Conservation (phyloP, 2,888 invertebrate species). For the Acleris cristana region DNA sequence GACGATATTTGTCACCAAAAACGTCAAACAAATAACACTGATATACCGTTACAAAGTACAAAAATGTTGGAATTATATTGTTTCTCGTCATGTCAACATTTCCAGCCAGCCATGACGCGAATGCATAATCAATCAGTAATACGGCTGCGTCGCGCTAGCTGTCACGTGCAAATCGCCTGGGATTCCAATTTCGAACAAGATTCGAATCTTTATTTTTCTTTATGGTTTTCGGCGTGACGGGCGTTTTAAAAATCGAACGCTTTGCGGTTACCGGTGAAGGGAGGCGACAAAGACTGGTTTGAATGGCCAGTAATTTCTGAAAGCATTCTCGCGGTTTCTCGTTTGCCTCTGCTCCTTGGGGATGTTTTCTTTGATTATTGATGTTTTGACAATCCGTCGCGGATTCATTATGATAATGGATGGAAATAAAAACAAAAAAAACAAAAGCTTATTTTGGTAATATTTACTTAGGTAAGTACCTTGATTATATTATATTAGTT, state of each 20-base stretch:
- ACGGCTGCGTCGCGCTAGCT: constrained; percentile 63
- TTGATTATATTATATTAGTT: too few species aligned
- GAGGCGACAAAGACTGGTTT: constrained; percentile 74
- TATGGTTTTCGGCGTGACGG: constrained; percentile 49
- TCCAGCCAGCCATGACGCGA: constrained; percentile 71
- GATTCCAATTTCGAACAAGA: constrained; percentile 74
- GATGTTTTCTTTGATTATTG: constrained; percentile 68
- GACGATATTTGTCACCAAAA: not conserved
- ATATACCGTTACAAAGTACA: constrained; percentile 36
- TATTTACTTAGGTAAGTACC: too few species aligned
- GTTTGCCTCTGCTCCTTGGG: constrained; percentile 63
- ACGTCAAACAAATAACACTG: not conserved
- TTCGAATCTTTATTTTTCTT: constrained; percentile 68
- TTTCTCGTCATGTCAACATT: constrained; percentile 54
- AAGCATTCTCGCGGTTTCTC: constrained; percentile 76
- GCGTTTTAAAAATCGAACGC: constrained; percentile 64
- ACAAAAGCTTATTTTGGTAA: constrained; percentile 4
- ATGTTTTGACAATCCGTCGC: constrained; percentile 75
- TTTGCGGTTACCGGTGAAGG: constrained; percentile 62
- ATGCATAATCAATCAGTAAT: constrained; percentile 83
- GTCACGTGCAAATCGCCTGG: constrained; percentile 71
- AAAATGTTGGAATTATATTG: constrained; percentile 54
- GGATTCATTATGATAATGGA: constrained; percentile 64
- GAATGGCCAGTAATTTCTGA: constrained; percentile 79
- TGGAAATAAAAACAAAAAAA: constrained; percentile 22